Conservation (phyloP, 2,113 vertebrate species). For the Tupaia tana region DNA sequence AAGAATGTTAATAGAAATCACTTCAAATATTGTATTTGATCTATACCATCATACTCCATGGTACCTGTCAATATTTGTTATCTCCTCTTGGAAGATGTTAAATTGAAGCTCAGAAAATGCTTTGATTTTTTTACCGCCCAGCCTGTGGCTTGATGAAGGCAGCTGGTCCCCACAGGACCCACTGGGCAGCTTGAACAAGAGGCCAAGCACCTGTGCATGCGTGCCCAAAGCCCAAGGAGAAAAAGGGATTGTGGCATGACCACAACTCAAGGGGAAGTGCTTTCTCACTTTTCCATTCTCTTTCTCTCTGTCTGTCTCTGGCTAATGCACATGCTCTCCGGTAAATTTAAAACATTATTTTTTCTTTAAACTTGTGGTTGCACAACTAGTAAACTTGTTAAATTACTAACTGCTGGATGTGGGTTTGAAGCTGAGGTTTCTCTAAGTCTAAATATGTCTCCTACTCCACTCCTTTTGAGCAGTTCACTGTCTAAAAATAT, state of each 20-base stretch:
- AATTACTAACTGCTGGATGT: background rate
- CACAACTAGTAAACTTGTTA: background rate
- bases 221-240: too few relatives aligned
- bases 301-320: too few relatives aligned
- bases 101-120: background rate
- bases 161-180: too few relatives aligned
- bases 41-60: background rate
- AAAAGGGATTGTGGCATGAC: too few relatives aligned
- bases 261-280: too few relatives aligned
- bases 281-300: too few relatives aligned
- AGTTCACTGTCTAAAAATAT: constrained; percentile 20
- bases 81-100: background rate
- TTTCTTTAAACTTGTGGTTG: background rate
- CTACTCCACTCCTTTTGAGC: constrained; percentile 11
- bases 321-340: too few relatives aligned
- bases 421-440: background rate
- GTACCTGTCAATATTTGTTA: background rate
- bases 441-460: background rate
- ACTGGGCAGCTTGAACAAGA: too few relatives aligned
- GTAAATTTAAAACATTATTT: too few relatives aligned
- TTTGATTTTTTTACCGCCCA: background rate
- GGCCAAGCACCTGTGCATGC: too few relatives aligned
- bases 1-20: background rate
- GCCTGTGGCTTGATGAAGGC: too few relatives aligned
- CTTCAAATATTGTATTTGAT: background rate